Evolutionary conservation across 2,888 invertebrate species (phyloP), one percentile per base, ranked within the genome.

Genomic region (Copidosoma aretas): DNA sequence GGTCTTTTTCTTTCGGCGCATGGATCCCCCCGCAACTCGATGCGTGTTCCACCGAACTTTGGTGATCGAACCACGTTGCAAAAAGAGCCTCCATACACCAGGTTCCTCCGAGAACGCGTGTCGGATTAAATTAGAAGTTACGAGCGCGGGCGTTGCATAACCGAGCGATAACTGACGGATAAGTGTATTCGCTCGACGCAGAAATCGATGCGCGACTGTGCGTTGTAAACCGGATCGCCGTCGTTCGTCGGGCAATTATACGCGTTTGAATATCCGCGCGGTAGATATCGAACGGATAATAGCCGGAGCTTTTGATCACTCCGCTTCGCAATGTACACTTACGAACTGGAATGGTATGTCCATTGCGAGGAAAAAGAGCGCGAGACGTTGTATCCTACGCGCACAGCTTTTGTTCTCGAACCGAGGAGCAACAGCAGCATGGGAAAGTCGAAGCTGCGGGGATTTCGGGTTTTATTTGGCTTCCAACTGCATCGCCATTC

Each of bases 41-140:
- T n/a, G 8, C 8, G 32, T 32, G 8, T 32, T 32, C 32, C 32
- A 32, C 32, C 43, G 43, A 46, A 8, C 43, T 3, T 15, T 46
- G 2, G 43, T 46, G 43, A 46, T 14, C 43, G 14, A 8, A 8
- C 3, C 12, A 46, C 4, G 17, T 46, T 12, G 17, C 43, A 46
- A 46, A 46, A 15, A 3, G 15, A 8, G 17, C 2, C 8, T 15
- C 2, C 17, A 46, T 8, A 46, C 1, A 46, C 14, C 12, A 12
- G 12, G 17, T 21, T 15, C 1, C 24, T 15, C 25, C 10, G 41
- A 41, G 67, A 52, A 49, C 57, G 15, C n/a, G 22, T 25, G 10
- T 21, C 1, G 43, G 43, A 41, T 57, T 61, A 58, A 62, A 46
- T 62, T 67, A 43, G 58, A 52, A 62, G 43, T 58, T n/a, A 14